Base-by-base conservation (phyloP, 2,797 vertebrate genomes). In the Chrosomus eos region DNA sequence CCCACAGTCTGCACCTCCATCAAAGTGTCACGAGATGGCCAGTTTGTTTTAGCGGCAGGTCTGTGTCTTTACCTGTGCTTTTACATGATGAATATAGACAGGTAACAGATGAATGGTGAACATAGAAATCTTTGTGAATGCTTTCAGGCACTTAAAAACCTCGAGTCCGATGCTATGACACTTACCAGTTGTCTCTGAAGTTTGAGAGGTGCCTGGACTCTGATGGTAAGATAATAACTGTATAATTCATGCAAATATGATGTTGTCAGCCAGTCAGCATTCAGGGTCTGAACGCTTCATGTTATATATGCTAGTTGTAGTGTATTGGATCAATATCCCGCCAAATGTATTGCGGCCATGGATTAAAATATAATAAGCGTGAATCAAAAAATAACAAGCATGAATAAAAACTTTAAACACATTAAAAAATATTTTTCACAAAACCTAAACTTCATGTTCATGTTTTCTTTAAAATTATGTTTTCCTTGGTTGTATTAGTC, bases 121-220 rank as follows among this genome's bases (percentile, higher is more conserved):
- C 19, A 13, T 26, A 33, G 3, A 19, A 7, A 53, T 53, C 0
- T 31, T 62, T 79, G 40, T 67, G 11, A 26, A n/a, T 81, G 0
- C 10, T 95, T 92, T 73, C 79, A 99, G 98, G 98, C 78, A 99
- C 98, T 0, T 99, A 99, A 81, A 99, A 99, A 91, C 98, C 98
- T 67, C 96, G 97, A 87, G 90, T 99, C 78, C 96, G 98, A 83
- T 99, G 98, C 90, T 99, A 96, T 40, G 98, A 99, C 93, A 97
- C 97, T 6, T 97, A 96, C 89, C 97, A 99, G 70, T 91, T 99
- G 88, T 99, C 98, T 51, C 93, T 98, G 94, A 99, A 99, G 89
- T 99, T 99, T 93, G 98, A 99, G 93, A 95, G 98, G 71, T 99
- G 98, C 89, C 93, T 99, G 91, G 98, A 99, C 92, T 97, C 97